Conservation (phyloP, 2,888 invertebrate species). For the Tachystola acroxantha region DNA sequence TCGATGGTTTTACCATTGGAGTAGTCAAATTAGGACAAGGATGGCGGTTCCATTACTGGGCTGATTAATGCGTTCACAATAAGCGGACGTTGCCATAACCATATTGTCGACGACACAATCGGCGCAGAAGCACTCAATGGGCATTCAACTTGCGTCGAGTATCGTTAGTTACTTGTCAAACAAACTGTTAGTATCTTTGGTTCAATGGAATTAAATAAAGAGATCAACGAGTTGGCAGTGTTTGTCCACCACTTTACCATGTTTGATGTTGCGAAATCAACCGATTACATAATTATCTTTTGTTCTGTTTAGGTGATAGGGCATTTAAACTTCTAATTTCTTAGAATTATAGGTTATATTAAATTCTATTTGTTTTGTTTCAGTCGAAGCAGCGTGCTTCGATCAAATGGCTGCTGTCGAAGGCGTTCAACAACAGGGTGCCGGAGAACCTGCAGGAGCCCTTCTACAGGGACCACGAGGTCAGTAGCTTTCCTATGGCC, state of each 20-base stretch:
- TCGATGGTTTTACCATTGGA: conserved; percentile 4
- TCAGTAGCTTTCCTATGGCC: too few species aligned
- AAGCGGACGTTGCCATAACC: conserved; percentile 64
- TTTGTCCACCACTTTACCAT: too few species aligned
- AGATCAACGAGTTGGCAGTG: too few species aligned
- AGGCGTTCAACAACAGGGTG: conserved; percentile 96
- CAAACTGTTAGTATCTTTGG: background rate
- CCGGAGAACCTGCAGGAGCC: conserved; percentile 96
- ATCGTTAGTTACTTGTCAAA: background rate
- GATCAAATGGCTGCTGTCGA: conserved; percentile 96
- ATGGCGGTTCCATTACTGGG: conserved; percentile 39
- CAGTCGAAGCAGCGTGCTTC: conserved; percentile 98
- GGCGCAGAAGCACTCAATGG: conserved; percentile 24
- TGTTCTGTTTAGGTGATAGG: too few species aligned
- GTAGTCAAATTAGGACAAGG: conserved; percentile 53
- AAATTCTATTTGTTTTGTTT: conserved; percentile 52
- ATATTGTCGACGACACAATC: conserved; percentile 28
- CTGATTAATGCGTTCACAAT: conserved; percentile 59
- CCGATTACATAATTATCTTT: too few species aligned
- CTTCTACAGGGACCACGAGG: conserved; percentile 97
- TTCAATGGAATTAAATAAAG: too few species aligned
- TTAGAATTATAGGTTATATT: too few species aligned
- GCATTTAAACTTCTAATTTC: too few species aligned
- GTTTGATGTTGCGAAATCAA: too few species aligned
- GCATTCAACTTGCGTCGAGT: conserved; percentile 14